Evolutionary conservation across 2,888 invertebrate genomes (phyloP).

Genomic region (Sarcophaga variegata): DNA sequence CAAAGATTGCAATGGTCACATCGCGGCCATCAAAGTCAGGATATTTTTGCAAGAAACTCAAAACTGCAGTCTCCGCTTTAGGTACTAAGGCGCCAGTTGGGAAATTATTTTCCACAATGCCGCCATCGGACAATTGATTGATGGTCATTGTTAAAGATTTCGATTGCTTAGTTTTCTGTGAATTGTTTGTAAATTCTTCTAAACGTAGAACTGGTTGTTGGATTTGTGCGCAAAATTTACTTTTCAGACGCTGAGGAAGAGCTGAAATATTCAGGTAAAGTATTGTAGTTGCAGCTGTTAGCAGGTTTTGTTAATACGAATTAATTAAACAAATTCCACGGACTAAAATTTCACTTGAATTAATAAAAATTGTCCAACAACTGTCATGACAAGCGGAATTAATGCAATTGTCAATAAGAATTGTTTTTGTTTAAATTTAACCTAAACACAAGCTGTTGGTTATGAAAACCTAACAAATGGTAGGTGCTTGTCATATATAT

Average conservation of each 20-base stretch:
- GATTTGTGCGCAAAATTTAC: slow-evolving; percentile 32
- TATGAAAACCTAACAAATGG: slow-evolving; percentile 20
- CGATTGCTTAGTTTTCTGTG: slow-evolving; percentile 40
- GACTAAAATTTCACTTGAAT: slow-evolving; percentile 46
- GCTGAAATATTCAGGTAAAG: slow-evolving; percentile 33
- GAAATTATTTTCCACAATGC: slow-evolving; percentile 85
- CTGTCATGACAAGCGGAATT: slow-evolving; percentile 68
- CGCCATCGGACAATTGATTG: slow-evolving; percentile 64
- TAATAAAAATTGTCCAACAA: slow-evolving; percentile 44
- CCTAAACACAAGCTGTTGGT: slow-evolving; percentile 5
- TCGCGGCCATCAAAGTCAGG: slow-evolving; percentile 95
- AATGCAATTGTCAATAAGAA: slow-evolving; percentile 55
- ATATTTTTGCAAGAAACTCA: slow-evolving; percentile 92
- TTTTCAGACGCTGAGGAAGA: slow-evolving; percentile 3
- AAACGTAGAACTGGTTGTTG: slow-evolving; percentile 52
- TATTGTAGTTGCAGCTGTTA: not conserved
- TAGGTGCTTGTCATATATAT: not conserved
- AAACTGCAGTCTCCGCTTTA: slow-evolving; percentile 96
- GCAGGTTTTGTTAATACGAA: not conserved
- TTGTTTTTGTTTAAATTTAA: slow-evolving; percentile 46
- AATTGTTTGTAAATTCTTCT: slow-evolving; percentile 30
- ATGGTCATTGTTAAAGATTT: slow-evolving; percentile 31
- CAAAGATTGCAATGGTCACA: slow-evolving; percentile 96
- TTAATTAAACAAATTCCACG: slow-evolving; percentile 39
- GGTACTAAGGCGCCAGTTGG: slow-evolving; percentile 93